These are phyloP conservation scores for Gambelia wislizenii DNA, from an alignment of 2,797 vertebrate genomes.

Conservation along the genomic window DNA sequence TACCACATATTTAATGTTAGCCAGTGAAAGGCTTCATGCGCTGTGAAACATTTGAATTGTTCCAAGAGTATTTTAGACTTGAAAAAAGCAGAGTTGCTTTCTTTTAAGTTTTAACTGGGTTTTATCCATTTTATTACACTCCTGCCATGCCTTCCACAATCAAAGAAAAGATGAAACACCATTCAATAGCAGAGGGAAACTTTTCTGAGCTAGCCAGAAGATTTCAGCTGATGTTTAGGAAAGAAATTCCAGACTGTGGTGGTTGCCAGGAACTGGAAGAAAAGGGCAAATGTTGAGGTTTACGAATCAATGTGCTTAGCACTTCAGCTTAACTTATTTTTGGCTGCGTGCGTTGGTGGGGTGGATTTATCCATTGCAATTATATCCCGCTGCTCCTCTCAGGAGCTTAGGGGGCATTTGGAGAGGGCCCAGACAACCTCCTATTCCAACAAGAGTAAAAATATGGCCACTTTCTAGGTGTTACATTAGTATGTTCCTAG, in stretches of 20 bases:
- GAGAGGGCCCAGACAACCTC: background rate
- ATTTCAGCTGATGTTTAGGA: background rate
- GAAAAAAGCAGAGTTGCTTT: background rate
- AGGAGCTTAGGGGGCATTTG: background rate
- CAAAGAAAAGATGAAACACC: background rate
- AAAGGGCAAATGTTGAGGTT: accelerated
- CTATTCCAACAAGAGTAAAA: background rate
- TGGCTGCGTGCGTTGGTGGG: background rate
- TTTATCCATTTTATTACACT: background rate
- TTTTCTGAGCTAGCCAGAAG: background rate
- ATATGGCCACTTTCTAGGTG: too few relatives aligned
- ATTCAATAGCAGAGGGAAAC: background rate
- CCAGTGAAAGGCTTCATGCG: background rate
- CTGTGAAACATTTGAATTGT: background rate
- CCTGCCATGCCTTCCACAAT: background rate
- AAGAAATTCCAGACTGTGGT: background rate
- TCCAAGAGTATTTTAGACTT: background rate
- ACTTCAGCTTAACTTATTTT: background rate
- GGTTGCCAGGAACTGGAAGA: background rate
- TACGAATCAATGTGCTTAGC: conserved; percentile 24
- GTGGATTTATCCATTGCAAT: background rate
- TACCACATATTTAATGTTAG: background rate
- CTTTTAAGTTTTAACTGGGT: background rate
- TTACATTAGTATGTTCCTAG: too few relatives aligned
- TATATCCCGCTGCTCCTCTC: background rate